phyloP scores from a whole-genome alignment of 1,140 invertebrate genomes.

The Drosophila mauritiana region DNA sequence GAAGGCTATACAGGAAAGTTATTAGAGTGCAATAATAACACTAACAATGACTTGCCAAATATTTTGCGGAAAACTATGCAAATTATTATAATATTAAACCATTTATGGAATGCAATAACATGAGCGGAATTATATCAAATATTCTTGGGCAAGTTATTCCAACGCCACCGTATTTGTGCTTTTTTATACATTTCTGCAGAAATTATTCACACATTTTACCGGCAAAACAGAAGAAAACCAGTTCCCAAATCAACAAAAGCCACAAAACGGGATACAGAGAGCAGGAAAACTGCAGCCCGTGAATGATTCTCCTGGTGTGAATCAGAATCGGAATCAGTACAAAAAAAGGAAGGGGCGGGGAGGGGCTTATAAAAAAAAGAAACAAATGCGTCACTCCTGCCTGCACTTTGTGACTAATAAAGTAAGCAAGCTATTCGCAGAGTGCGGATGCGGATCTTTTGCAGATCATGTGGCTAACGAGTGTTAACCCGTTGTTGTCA shows the following conservation, averaged over 20 bases:
- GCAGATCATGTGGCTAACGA: slow-evolving; percentile 32
- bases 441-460: slow-evolving; percentile 27
- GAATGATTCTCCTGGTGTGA: slow-evolving; percentile 26
- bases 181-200: slow-evolving; percentile 7
- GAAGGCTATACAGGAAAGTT: not conserved
- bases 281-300: slow-evolving; percentile 10
- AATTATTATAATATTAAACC: no score
- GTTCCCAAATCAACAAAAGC: slow-evolving; percentile 6
- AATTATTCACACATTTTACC: slow-evolving; percentile 29
- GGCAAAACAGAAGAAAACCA: slow-evolving; percentile 37
- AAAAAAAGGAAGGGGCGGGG: not conserved
- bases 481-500: slow-evolving; percentile 42
- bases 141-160: not conserved
- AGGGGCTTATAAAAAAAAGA: not conserved
- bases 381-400: slow-evolving; percentile 34
- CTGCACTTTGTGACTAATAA: slow-evolving; percentile 41
- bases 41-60: no score
- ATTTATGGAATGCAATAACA: no score
- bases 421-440: slow-evolving; percentile 6
- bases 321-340: slow-evolving; percentile 4
- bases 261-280: not conserved
- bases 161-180: not conserved
- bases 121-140: no score
- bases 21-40: not conserved
- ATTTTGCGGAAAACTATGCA: no score